Evolutionary conservation across 2,888 invertebrate species (phyloP).

Genomic region (Eupithecia pulchellata): DNA sequence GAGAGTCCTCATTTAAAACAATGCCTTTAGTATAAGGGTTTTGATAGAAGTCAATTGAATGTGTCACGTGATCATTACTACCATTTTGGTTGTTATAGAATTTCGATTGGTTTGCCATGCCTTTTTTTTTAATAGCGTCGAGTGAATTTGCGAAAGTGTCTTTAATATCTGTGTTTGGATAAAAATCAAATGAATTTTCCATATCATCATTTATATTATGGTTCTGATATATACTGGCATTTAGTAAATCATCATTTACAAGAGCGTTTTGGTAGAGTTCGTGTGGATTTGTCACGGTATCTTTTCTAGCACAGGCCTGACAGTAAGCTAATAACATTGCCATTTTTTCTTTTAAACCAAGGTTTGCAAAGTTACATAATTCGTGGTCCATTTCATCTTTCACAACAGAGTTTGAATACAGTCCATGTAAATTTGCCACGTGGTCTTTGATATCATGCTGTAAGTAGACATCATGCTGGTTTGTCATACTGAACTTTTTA

Average conservation of each 20-base stretch:
- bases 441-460: neutral
- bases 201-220: neutral
- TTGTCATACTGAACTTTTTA: neutral
- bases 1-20: neutral
- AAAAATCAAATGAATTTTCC: neutral
- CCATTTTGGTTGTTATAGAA: neutral
- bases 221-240: neutral
- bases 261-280: neutral
- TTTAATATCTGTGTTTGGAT: neutral
- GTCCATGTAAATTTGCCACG: neutral
- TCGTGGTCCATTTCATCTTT: neutral
- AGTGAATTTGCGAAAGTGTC: neutral
- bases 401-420: neutral
- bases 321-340: neutral
- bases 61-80: neutral
- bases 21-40: neutral
- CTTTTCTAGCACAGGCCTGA: neutral
- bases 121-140: neutral
- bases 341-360: neutral
- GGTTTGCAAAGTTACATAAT: conserved; percentile 1
- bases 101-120: neutral
- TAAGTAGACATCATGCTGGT: neutral
- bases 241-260: neutral
- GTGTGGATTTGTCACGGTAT: neutral
- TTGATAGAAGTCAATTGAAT: neutral